Conservation (phyloP, 1,140 invertebrate species). For the Coptotermes formosanus region DNA sequence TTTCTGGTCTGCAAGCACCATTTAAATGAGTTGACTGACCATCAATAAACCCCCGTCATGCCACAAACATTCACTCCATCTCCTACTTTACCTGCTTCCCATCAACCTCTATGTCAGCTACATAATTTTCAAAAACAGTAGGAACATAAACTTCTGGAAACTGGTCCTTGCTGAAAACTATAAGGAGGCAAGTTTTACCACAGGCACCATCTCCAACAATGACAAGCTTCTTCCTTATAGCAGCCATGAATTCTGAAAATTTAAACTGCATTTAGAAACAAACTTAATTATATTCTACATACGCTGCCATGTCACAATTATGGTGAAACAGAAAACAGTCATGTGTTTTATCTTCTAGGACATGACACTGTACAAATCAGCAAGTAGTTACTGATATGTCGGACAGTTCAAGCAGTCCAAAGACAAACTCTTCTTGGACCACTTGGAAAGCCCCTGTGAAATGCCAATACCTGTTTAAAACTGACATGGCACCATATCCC, state of each 20-base stretch:
- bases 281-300: background rate
- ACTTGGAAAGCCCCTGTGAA: too few species aligned
- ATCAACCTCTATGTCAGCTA: conserved; percentile 96
- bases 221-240: conserved; percentile 98
- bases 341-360: too few species aligned
- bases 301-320: background rate
- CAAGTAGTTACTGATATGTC: too few species aligned
- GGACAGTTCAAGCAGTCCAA: too few species aligned
- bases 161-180: conserved; percentile 98
- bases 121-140: conserved; percentile 99
- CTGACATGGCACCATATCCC: too few species aligned
- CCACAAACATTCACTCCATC: background rate
- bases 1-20: too few species aligned
- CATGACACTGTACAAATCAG: too few species aligned
- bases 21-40: too few species aligned
- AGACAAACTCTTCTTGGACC: too few species aligned
- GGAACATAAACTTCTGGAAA: conserved; percentile 99
- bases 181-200: conserved; percentile 97
- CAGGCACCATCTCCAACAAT: conserved; percentile 99
- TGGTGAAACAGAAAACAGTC: too few species aligned
- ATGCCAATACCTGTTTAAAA: too few species aligned
- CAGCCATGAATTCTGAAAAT: conserved; percentile 69
- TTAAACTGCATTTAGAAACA: background rate
- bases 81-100: conserved; percentile 68
- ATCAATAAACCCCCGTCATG: background rate